Conservation (phyloP, 2,888 invertebrate species). For the Drosophila atroscutellata region DNA sequence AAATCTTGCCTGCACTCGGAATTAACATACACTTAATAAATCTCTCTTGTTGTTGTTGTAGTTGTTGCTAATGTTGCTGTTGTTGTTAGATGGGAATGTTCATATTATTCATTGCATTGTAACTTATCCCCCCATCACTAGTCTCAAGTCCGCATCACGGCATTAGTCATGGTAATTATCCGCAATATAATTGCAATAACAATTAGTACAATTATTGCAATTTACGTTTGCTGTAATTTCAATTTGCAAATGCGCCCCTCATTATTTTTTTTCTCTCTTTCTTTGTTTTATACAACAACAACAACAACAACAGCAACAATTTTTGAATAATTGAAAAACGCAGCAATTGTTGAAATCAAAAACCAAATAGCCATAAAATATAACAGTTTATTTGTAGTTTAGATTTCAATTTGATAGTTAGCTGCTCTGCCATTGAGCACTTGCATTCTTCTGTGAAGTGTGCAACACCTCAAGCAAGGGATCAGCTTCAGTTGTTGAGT, state of each 20-base stretch:
- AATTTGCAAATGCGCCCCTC: constrained; percentile 67
- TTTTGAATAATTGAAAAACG: constrained; percentile 13
- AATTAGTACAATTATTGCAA: constrained; percentile 78
- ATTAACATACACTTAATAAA: constrained; percentile 22
- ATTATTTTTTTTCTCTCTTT: constrained; percentile 38
- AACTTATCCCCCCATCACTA: constrained; percentile 2
- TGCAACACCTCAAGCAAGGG: neutral
- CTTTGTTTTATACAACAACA: constrained; percentile 16
- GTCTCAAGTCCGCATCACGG: constrained; percentile 11
- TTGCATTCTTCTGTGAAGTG: neutral
- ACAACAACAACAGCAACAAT: neutral
- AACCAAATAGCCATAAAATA: constrained; percentile 7
- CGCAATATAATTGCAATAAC: constrained; percentile 75
- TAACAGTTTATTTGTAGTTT: neutral
- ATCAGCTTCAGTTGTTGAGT: neutral
- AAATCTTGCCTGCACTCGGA: constrained; percentile 20
- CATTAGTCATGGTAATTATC: constrained; percentile 79
- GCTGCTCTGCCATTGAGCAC: no score
- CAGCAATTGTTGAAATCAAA: constrained; percentile 10
- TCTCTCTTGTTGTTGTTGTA: no score
- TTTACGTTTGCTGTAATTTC: constrained; percentile 71
- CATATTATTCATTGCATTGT: constrained; percentile 68
- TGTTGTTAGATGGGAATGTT: constrained; percentile 8
- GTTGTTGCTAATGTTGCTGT: neutral
- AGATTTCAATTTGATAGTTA: constrained; percentile 1